Evolutionary conservation across 2,888 invertebrate genomes (phyloP).

Genomic region (Drosophila borborema): DNA sequence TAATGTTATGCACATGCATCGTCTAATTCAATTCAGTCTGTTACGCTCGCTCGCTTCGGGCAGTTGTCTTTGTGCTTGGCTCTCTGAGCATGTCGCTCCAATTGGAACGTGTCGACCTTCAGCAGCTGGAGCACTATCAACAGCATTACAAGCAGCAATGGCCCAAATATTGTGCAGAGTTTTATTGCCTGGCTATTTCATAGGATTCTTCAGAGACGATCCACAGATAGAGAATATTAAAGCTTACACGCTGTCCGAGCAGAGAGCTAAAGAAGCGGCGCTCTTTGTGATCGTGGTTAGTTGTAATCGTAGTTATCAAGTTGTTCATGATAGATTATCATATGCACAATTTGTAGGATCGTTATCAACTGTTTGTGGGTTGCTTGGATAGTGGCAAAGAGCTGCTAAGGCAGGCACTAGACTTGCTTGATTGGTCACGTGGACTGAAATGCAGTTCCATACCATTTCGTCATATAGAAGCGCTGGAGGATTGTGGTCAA

Average conservation of each 20-base stretch:
- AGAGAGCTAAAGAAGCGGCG: constrained; percentile 50
- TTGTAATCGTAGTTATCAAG: neutral
- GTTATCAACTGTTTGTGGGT: constrained; percentile 83
- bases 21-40: constrained; percentile 12
- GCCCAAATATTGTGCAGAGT: constrained; percentile 74
- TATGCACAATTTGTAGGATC: constrained; percentile 67
- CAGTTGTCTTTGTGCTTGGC: neutral
- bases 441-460: constrained; percentile 83
- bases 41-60: neutral
- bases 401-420: constrained; percentile 69
- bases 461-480: constrained; percentile 49
- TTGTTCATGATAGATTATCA: neutral
- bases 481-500: constrained; percentile 70
- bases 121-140: constrained; percentile 32
- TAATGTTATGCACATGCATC: neutral
- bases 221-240: constrained; percentile 33
- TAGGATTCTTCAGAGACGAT: constrained; percentile 48
- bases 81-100: constrained; percentile 1
- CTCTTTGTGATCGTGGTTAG: constrained; percentile 62
- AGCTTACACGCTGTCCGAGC: constrained; percentile 39
- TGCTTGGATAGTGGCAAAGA: constrained; percentile 51
- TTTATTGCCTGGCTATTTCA: constrained; percentile 70
- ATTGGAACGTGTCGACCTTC: constrained; percentile 31
- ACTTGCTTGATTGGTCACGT: constrained; percentile 78
- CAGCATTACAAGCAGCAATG: constrained; percentile 43